Evolutionary conservation across 2,797 vertebrate genomes (phyloP), one percentile per base, ranked within the genome.

Genomic region (Pseudomugil tenellus): DNA sequence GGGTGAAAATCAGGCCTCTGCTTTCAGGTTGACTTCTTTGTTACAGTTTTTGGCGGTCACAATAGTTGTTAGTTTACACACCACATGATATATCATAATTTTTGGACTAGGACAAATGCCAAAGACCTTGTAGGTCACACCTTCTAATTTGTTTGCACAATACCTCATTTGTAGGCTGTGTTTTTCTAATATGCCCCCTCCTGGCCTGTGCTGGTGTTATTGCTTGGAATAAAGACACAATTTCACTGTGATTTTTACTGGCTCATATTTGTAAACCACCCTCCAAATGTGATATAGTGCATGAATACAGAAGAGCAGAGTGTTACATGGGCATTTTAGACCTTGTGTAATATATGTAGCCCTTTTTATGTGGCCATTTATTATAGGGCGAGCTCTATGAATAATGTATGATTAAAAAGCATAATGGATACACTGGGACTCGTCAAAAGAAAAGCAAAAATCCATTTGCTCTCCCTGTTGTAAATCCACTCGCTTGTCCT

Each of bases 371-470:
- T 87, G 89, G 84, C 87, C 85, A 91, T 93, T 92, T 91, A 92
- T 94, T 93, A 91, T 89, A 71, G 84, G 86, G 79, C 79, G 72
- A 78, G 83, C 72, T 80, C 76, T 65, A 92, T 92, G 91, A 94
- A 93, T 94, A 93, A 93, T 93, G 86, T 91, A 91, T 92, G 85
- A 91, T 93, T 92, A 93, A 92, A 91, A 89, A 76, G 80, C 79
- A 72, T 93, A 93, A 92, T 93, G 91, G 92, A 93, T 92, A 88
- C 86, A 88, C 87, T 88, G 92, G 91, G 92, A 91, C 89, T 92
- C 89, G 87, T 92, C 91, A 92, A 90, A 92, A 93, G 92, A 92
- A 94, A 92, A 93, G 90, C 92, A 91, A 79, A 87, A 92, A 92
- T 92, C 92, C 91, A 93, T 94, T 93, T 93, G 90, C 87, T 87